A percentile compares a stretch with the other conserved stretches of the same genome.
Conservation (phyloP, 1,140 invertebrate species). For the Sitophilus oryzae region DNA sequence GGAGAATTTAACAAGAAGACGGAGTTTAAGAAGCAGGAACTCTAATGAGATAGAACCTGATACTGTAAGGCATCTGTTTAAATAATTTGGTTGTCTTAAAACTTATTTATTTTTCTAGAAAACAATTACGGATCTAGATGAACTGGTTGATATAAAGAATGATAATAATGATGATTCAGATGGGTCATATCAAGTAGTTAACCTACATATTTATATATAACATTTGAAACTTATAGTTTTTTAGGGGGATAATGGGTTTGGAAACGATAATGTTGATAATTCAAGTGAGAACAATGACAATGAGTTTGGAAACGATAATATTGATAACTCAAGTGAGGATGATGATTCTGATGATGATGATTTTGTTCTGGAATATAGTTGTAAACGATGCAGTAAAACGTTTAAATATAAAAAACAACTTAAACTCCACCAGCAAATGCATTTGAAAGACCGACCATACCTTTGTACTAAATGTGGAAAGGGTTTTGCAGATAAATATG, state of each 20-base stretch:
- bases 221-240: neutral
- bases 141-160: neutral
- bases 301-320: conserved; percentile 1
- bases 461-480: conserved; percentile 68
- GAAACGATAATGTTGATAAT: neutral
- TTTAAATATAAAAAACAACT: conserved; percentile 31
- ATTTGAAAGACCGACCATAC: conserved; percentile 66
- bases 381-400: conserved; percentile 31
- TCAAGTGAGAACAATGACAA: neutral
- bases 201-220: neutral
- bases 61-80: too few relatives aligned
- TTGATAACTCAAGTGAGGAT: neutral
- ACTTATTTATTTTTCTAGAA: too few relatives aligned
- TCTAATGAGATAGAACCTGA: too few relatives aligned
- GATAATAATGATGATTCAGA: neutral
- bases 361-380: conserved; percentile 23
- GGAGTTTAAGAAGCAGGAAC: too few relatives aligned
- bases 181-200: neutral
- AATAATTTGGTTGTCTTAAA: too few relatives aligned
- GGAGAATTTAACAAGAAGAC: too few relatives aligned
- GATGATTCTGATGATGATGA: conserved; percentile 15
- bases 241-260: conserved; percentile 1
- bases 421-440: conserved; percentile 59
- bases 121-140: too few relatives aligned
- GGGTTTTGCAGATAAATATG: conserved; percentile 58